These are phyloP conservation scores for Tachysurus fulvidraco DNA, from an alignment of 2,113 vertebrate genomes.

Conservation along the genomic window DNA sequence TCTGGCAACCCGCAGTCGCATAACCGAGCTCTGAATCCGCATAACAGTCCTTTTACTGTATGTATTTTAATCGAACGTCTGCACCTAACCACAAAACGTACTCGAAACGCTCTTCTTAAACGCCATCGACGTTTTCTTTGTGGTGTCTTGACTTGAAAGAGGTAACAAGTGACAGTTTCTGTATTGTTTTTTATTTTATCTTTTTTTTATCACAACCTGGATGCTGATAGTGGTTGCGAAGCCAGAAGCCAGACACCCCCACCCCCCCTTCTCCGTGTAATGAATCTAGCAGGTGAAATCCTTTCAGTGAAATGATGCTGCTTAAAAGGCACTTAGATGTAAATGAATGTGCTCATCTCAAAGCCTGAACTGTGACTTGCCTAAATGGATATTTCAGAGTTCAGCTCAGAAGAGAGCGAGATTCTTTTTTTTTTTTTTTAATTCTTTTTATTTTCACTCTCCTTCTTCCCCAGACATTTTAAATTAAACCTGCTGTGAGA, in stretches of 20 bases:
- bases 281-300: constrained; percentile 23
- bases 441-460: background rate
- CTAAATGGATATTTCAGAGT: constrained; percentile 29
- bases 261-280: background rate
- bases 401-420: background rate
- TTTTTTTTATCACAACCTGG: background rate
- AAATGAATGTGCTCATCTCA: constrained; percentile 30
- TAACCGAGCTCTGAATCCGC: background rate
- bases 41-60: background rate
- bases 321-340: constrained; percentile 36
- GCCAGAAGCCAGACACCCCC: background rate
- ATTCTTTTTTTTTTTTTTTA: background rate
- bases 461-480: background rate
- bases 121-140: background rate
- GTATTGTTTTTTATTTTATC: too few relatives aligned
- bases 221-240: background rate
- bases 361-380: constrained; percentile 19
- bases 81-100: background rate
- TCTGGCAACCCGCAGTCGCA: background rate
- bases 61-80: background rate
- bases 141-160: background rate
- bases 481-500: constrained; percentile 26
- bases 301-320: constrained; percentile 55
- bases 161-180: background rate
- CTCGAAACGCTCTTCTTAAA: background rate